Percentiles rank a stretch among this genome's conserved stretches.
Evolutionary conservation across 23 tunicate species (phyloP).

Genomic region (Ascidia mentula): DNA sequence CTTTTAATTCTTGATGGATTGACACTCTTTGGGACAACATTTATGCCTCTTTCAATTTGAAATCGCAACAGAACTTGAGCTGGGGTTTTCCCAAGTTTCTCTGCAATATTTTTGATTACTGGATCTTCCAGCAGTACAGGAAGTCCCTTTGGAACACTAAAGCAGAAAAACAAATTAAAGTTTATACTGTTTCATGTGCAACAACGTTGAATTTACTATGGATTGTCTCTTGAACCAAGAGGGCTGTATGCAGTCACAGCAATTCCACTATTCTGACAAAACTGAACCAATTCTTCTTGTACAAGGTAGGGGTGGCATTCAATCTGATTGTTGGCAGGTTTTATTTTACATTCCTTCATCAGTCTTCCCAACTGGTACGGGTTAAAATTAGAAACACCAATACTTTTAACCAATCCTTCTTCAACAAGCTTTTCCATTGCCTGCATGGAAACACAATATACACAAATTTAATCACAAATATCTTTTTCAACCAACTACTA

Average conservation of each 20-base stretch:
- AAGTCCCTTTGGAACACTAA: conserved; percentile 44
- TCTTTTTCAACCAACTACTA: neutral
- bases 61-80: conserved; percentile 79
- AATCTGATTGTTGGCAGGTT: conserved; percentile 79
- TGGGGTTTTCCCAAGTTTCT: conserved; percentile 30
- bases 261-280: conserved; percentile 54
- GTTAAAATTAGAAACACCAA: conserved; percentile 95
- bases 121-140: conserved; percentile 80
- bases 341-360: conserved; percentile 44
- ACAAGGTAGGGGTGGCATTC: conserved; percentile 77
- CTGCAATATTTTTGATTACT: conserved; percentile 49
- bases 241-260: conserved; percentile 92
- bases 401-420: conserved; percentile 71
- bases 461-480: neutral
- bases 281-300: conserved; percentile 50
- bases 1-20: conserved; percentile 61
- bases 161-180: too few relatives aligned
- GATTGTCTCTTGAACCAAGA: conserved; percentile 67
- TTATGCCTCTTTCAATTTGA: conserved; percentile 60
- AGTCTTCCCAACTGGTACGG: conserved; percentile 67
- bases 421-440: conserved; percentile 56
- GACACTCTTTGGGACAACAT: conserved; percentile 55
- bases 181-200: neutral
- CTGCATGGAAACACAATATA: neutral
- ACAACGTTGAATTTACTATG: conserved; percentile 33